Conservation (phyloP, 1,140 invertebrate genomes). For the Mercenaria mercenaria region DNA sequence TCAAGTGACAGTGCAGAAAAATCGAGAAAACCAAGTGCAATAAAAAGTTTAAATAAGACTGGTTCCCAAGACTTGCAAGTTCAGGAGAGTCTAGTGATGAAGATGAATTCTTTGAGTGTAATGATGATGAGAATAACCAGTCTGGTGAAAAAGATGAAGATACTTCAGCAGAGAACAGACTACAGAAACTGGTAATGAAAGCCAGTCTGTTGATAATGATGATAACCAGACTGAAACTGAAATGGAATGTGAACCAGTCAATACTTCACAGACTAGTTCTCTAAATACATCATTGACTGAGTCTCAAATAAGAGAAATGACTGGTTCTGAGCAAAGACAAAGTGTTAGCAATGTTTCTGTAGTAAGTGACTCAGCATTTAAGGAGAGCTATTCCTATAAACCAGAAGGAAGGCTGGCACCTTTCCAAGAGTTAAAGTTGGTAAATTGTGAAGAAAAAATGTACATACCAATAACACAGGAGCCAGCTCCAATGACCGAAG, state of each 20-base stretch:
- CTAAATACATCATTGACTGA: constrained; percentile 51
- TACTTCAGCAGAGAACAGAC: constrained; percentile 35
- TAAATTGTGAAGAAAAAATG: constrained; percentile 86
- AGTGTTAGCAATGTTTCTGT: constrained; percentile 52
- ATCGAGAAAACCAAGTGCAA: not conserved
- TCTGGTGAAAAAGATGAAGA: constrained; percentile 67
- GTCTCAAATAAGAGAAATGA: constrained; percentile 35
- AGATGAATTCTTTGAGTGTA: constrained; percentile 95
- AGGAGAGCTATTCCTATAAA: constrained; percentile 75
- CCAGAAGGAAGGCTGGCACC: constrained; percentile 91
- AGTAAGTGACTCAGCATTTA: constrained; percentile 71
- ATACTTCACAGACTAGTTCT: constrained; percentile 25
- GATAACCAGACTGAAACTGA: constrained; percentile 53
- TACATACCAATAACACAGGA: constrained; percentile 98
- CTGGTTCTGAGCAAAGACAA: not conserved
- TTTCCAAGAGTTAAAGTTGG: constrained; percentile 85
- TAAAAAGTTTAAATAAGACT: not conserved
- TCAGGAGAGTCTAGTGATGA: constrained; percentile 81
- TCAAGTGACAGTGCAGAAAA: not conserved
- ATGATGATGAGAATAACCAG: constrained; percentile 72
- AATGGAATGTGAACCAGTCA: constrained; percentile 47
- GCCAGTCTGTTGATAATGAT: constrained; percentile 16
- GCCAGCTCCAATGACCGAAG: constrained; percentile 98
- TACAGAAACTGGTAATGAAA: not conserved
- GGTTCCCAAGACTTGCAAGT: constrained; percentile 86